Base-by-base conservation (phyloP, 2,888 invertebrate genomes). In the Athalia rosae region DNA sequence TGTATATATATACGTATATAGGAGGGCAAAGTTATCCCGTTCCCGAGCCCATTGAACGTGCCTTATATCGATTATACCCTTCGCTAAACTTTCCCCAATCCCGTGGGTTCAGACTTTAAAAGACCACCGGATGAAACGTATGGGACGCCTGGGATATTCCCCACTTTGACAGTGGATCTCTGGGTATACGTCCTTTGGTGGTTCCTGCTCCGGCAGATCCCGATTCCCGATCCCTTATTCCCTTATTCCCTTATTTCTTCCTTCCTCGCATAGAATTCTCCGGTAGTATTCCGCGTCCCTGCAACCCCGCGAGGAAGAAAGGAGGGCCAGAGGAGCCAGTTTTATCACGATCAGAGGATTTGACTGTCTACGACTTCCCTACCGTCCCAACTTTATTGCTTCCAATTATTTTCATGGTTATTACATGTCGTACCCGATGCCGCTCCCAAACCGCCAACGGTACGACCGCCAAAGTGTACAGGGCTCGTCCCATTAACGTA, bases 161-260 rank as follows among this genome's bases (percentile, higher is more conserved):
- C 50, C 73, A 83, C 83, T 85, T 84, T 83, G 85, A 84, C 84
- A 83, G 85, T 85, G 83, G 82, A 85, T 85, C 83, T 84, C 61
- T 45, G n/a, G 71, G 43, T 58, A 50, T 47, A 15, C 58, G 58
- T 15, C 13, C 64, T 4, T 43, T 41, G 15, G n/a, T 11, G 11
- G 45, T 66, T 50, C 58, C 45, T 67, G 50, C 48, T 67, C 13
- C 45, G 8, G 50, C 50, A 48, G 67, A 67, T 67, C 50, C 67
- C 50, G 62, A 63, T 63, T 28, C 41, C 48, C 76, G 50, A 62
- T 76, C 76, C 76, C 50, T 63, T 76, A 76, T 13, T 47, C 45
- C 63, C 62, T 28, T 48, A 48, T 63, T 41, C 69, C 45, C 56
- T 28, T 28, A 28, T 28, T 28, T 28, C 28, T 28, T 28, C 28